Percentiles rank a stretch among this genome's conserved stretches.
Evolutionary conservation across 2,797 vertebrate species (phyloP).

Genomic region (Galaxias olidus): DNA sequence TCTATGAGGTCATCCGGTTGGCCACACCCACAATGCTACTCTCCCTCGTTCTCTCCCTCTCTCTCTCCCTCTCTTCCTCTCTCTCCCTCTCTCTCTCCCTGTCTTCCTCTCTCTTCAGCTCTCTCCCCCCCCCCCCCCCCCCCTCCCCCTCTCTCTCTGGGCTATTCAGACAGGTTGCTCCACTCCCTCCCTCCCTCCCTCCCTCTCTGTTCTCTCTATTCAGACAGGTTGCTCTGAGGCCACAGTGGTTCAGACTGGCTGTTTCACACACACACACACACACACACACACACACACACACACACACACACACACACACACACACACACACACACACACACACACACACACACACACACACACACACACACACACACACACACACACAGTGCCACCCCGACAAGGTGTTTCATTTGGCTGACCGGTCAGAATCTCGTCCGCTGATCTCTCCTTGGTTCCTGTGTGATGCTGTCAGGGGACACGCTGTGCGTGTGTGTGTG

Average conservation of each 20-base stretch:
- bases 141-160: not conserved
- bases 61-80: no score
- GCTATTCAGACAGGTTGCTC: not conserved
- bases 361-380: not conserved
- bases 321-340: not conserved
- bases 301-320: not conserved
- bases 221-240: not conserved
- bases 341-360: no score
- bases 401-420: conserved; percentile 12
- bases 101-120: conserved; percentile 8
- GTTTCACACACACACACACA: not conserved
- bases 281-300: not conserved
- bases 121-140: not conserved
- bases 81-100: no score
- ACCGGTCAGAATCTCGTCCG: not conserved
- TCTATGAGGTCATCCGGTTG: no score
- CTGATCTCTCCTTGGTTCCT: not conserved
- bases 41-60: no score
- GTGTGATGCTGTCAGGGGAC: not conserved
- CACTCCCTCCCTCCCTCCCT: conserved; percentile 3
- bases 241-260: conserved; percentile 1
- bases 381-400: not conserved
- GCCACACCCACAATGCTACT: no score
- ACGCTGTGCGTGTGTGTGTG: not conserved
- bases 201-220: conserved; percentile 1